Evolutionary conservation across 2,888 invertebrate species (phyloP).

Genomic region (Chelonus formosanus): DNA sequence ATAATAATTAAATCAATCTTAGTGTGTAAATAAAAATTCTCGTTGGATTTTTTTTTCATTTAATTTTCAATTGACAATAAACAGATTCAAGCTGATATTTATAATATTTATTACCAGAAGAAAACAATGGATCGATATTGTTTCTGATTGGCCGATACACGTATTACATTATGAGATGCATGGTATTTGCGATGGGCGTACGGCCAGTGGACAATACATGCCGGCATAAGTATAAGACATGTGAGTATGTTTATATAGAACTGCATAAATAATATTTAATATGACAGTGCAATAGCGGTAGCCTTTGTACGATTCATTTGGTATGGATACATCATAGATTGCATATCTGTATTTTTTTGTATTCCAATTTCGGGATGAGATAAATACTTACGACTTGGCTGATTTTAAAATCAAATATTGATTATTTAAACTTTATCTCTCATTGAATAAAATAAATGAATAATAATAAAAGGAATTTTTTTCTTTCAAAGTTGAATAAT

Average conservation of each 20-base stretch:
- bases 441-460: no score
- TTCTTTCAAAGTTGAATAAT: no score
- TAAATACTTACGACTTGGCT: background rate
- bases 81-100: conserved; percentile 48
- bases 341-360: conserved; percentile 52
- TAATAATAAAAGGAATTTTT: no score
- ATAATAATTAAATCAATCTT: no score
- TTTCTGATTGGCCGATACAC: conserved; percentile 58
- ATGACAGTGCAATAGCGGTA: conserved; percentile 58
- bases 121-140: conserved; percentile 66
- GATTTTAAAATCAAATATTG: no score
- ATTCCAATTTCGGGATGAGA: background rate
- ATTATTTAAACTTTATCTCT: no score
- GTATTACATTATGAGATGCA: conserved; percentile 20
- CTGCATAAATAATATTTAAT: conserved; percentile 65
- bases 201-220: conserved; percentile 18
- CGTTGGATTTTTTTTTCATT: no score
- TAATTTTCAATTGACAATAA: conserved; percentile 18
- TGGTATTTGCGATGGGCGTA: conserved; percentile 16
- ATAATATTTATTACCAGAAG: conserved; percentile 61
- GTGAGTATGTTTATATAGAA: conserved; percentile 49
- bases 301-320: conserved; percentile 63
- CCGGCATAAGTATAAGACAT: conserved; percentile 1
- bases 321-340: conserved; percentile 64
- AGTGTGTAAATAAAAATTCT: no score